A percentile compares a stretch with the other conserved stretches of the same genome.
phyloP scores from a whole-genome alignment of 2,797 vertebrate species.

The Sylvia borin region DNA sequence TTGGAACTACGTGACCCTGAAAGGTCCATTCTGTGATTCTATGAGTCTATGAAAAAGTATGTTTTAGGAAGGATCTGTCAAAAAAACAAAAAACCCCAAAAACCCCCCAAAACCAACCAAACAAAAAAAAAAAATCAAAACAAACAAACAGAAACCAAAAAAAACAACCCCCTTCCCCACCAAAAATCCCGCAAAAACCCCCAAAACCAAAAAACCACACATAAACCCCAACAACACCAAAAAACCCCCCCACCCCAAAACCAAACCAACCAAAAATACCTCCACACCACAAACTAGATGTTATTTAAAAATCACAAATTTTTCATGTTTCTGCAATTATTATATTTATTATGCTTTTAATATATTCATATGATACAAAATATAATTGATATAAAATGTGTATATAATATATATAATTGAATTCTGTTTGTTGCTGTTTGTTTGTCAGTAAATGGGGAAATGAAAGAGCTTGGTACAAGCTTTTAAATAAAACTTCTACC shows the following conservation, averaged over 20 bases:
- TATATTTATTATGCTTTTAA: not conserved
- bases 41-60: not conserved
- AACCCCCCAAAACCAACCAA: too few relatives aligned
- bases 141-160: too few relatives aligned
- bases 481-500: not conserved
- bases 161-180: too few relatives aligned
- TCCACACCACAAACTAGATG: accelerated
- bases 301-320: not conserved
- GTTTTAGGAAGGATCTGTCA: not conserved
- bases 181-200: too few relatives aligned
- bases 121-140: too few relatives aligned
- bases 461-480: not conserved
- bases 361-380: not conserved
- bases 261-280: not conserved
- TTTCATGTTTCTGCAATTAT: not conserved
- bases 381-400: not conserved
- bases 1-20: not conserved
- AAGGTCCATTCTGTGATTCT: not conserved
- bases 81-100: not conserved
- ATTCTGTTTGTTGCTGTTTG: not conserved
- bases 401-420: not conserved
- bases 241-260: not conserved
- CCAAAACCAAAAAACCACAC: not conserved
- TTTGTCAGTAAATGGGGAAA: not conserved
- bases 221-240: too few relatives aligned